Evolutionary conservation across 35 echinoderm and acorn worm species (phyloP).

Genomic region (Heliocidaris erythrogramma): DNA sequence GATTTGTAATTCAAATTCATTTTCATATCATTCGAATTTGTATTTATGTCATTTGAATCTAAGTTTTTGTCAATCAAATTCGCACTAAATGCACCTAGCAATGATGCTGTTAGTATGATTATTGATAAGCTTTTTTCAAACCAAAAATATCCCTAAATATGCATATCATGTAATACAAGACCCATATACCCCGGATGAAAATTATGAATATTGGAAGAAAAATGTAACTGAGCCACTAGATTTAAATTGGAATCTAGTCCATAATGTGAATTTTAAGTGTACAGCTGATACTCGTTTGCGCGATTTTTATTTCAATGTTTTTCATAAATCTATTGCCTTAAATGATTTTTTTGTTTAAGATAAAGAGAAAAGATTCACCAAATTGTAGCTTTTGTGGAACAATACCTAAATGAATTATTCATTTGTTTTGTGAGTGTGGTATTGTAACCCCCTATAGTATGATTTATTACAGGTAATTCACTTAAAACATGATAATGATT

Average conservation of each 20-base stretch:
- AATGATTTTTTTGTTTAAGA: no score
- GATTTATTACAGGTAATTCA: no score
- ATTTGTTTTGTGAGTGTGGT: conserved; percentile 49
- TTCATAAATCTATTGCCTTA: conserved; percentile 41
- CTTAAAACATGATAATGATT: no score
- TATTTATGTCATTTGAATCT: background rate
- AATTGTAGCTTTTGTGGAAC: conserved; percentile 32
- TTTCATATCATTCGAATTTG: no score
- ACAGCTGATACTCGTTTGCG: conserved; percentile 22
- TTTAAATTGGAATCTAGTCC: background rate
- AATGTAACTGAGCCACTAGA: background rate
- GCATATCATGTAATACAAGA: conserved; percentile 3
- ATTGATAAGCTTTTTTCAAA: background rate
- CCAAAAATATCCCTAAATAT: conserved; percentile 7
- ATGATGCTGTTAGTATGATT: no score
- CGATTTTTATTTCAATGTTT: conserved; percentile 48
- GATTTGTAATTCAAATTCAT: no score
- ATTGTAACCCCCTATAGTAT: background rate
- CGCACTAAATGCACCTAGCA: no score
- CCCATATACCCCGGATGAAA: background rate
- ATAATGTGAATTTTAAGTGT: conserved; percentile 19
- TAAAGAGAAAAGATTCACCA: conserved; percentile 40
- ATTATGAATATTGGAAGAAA: conserved; percentile 8
- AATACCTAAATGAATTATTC: background rate
- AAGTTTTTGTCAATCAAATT: no score